Conservation (phyloP, 1,140 invertebrate species). For the Homalodisca vitripennis region DNA sequence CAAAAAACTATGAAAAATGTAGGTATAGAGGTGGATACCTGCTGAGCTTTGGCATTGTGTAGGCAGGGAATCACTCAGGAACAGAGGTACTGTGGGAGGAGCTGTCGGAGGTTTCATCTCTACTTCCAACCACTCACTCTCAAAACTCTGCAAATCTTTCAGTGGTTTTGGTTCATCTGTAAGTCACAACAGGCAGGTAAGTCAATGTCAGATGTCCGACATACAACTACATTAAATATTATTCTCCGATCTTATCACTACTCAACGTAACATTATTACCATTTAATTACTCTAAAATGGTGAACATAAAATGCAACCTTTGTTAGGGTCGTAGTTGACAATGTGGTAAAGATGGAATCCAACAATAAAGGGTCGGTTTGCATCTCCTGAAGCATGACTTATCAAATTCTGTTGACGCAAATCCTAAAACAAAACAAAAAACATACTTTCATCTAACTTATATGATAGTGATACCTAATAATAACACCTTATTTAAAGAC, state of each 20-base stretch:
- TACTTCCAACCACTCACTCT: slow-evolving; percentile 88
- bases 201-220: too few relatives aligned
- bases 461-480: too few relatives aligned
- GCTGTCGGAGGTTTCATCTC: slow-evolving; percentile 61
- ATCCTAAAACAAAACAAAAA: slow-evolving; percentile 57
- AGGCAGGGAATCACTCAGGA: slow-evolving; percentile 30
- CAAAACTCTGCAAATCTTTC: slow-evolving; percentile 74
- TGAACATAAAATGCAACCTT: slow-evolving; percentile 46
- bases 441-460: too few relatives aligned
- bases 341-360: slow-evolving; percentile 94
- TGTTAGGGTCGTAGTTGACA: slow-evolving; percentile 62
- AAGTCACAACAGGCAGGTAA: too few relatives aligned
- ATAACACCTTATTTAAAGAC: too few relatives aligned
- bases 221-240: too few relatives aligned
- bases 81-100: slow-evolving; percentile 31
- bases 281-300: too few relatives aligned
- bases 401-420: slow-evolving; percentile 80
- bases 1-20: not conserved
- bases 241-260: too few relatives aligned
- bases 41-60: slow-evolving; percentile 27
- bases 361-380: slow-evolving; percentile 74
- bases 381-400: slow-evolving; percentile 87
- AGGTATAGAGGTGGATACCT: too few relatives aligned
- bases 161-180: slow-evolving; percentile 63
- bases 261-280: too few relatives aligned